Base-by-base conservation (phyloP, 1,140 invertebrate genomes). In the Wiebesia pumilae region DNA sequence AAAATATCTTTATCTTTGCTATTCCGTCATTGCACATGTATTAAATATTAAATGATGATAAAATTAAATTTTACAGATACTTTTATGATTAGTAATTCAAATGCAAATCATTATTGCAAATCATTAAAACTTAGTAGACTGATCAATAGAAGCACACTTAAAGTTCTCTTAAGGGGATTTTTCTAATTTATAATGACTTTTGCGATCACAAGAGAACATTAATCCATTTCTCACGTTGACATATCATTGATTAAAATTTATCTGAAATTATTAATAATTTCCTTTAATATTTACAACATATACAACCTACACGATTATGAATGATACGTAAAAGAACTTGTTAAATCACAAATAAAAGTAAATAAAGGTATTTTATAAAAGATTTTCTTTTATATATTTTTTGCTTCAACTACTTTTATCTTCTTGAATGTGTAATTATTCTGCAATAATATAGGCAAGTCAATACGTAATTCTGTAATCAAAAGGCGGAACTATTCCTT, bases 41-140 rank as follows among this genome's bases (percentile, higher is more conserved):
- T 84, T 35, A 43, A 84, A 84, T 83, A 83, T 75, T 51, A 38
- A 83, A 47, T 58, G 80, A 30, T 27, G 82, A 84, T 78, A 84
- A 62, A 62, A 84, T 65, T 43, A 40, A 84, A 84, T 84, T 65
- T 65, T 78, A 43, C 47, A 84, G 71, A 84, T 84, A 78, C 73
- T 84, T 84, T 40, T 47, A 78, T 43, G 38, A 43, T 78, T 84
- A 84, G 65, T 84, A 84, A 78, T 78, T 78, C 24, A 62, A 78
- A 81, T 33, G n/a, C 33, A 65, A 80, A 65, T 79, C 30, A 80
- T 80, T 79, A 54, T 54, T 75, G 43, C 30, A n/a, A n/a, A n/a
- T n/a, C n/a, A n/a, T 43, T 43, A 43, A 24, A 21, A 75, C 38
- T 75, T 43, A 75, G 7, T 75, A n/a, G 6, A 75, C 40, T n/a